Evolutionary conservation across 2,113 vertebrate genomes (phyloP).

Genomic region (Platysteira castanea): DNA sequence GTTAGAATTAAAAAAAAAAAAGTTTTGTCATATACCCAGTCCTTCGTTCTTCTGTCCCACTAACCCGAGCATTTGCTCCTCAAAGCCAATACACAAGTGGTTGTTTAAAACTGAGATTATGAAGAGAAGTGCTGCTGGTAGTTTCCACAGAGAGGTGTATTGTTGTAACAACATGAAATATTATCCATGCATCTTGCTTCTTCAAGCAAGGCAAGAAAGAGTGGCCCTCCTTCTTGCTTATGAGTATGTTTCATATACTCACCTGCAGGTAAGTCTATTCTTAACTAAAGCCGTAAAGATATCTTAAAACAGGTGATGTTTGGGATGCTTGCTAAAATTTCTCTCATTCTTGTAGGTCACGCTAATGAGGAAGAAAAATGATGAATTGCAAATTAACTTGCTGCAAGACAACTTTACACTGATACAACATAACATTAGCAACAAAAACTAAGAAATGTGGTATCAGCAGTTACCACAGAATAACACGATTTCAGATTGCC

Average conservation of each 20-base stretch:
- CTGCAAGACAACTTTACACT: not conserved
- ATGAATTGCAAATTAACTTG: not conserved
- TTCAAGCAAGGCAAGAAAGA: not conserved
- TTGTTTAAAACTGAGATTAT: not conserved
- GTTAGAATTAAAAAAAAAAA: too few relatives aligned
- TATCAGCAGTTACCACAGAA: not conserved
- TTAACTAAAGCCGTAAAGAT: conserved; percentile 81
- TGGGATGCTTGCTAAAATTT: conserved; percentile 80
- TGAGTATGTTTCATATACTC: not conserved
- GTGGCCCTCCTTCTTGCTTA: not conserved
- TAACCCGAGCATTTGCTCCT: fast-evolving
- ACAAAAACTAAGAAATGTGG: not conserved
- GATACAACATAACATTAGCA: not conserved
- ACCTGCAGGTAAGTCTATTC: conserved; percentile 86
- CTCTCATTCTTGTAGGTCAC: conserved; percentile 84
- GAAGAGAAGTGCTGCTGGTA: not conserved
- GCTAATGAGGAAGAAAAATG: conserved; percentile 52
- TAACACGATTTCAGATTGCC: not conserved
- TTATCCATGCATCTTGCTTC: not conserved
- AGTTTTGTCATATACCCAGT: too few relatives aligned
- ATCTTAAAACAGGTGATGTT: conserved; percentile 76
- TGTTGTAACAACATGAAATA: not conserved
- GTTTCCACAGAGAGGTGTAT: not conserved
- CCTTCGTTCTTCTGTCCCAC: not conserved
- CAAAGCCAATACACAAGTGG: not conserved